phyloP scores from a whole-genome alignment of 1,140 invertebrate species.

The Kradibia gibbosae region DNA sequence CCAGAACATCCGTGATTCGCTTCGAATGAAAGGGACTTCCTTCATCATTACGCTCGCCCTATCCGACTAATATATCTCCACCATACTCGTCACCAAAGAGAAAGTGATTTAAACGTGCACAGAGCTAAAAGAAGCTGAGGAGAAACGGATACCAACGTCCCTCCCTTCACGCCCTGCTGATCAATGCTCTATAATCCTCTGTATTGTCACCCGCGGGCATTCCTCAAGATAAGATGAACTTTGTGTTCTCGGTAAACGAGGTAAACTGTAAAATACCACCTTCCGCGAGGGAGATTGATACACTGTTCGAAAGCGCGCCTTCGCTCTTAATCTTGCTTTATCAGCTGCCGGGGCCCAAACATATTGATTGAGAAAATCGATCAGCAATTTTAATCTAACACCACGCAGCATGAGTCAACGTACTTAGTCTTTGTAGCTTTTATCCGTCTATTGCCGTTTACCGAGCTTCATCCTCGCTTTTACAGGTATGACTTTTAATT shows the following conservation, averaged over 20 bases:
- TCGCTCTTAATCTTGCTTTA: not conserved
- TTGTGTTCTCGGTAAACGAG: not conserved
- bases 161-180: not conserved
- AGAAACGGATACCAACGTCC: not conserved
- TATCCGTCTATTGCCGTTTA: not conserved
- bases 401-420: not conserved
- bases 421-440: not conserved
- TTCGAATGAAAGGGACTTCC: slow-evolving; percentile 23
- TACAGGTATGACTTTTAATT: not conserved
- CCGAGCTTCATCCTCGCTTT: not conserved
- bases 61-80: not conserved
- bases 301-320: not conserved
- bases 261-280: slow-evolving; percentile 17
- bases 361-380: slow-evolving; percentile 18
- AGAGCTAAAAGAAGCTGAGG: not conserved
- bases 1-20: not conserved
- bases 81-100: no score
- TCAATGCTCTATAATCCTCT: no score
- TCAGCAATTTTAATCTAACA: not conserved
- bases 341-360: not conserved
- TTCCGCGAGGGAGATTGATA: not conserved
- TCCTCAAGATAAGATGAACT: slow-evolving; percentile 37
- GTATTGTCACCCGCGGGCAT: not conserved
- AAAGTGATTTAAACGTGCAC: not conserved
- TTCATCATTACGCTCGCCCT: slow-evolving; percentile 1